phyloP scores from a whole-genome alignment of 2,797 vertebrate species.

The Coilia nasus region DNA sequence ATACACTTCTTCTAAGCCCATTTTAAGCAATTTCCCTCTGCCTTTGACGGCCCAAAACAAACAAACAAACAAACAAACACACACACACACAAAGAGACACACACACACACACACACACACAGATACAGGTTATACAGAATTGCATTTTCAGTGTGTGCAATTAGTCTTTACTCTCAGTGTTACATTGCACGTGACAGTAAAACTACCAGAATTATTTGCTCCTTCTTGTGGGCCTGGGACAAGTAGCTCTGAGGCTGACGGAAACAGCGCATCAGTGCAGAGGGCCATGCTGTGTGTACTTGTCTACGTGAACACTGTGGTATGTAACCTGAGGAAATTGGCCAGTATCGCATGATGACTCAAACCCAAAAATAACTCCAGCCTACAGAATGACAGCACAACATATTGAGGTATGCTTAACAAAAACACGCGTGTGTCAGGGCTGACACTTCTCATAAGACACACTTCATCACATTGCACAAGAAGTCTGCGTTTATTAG shows the following conservation, averaged over 20 bases:
- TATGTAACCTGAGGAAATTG: constrained; percentile 34
- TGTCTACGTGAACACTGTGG: constrained; percentile 35
- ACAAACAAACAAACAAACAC: too few relatives aligned
- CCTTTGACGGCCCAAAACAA: too few relatives aligned
- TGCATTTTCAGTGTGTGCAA: too few relatives aligned
- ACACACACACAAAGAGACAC: too few relatives aligned
- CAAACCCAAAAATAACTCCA: constrained; percentile 28
- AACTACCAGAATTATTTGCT: too few relatives aligned
- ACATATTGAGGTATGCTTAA: not conserved
- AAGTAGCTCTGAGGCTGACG: not conserved
- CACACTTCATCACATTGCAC: not conserved
- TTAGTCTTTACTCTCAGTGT: too few relatives aligned
- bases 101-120: too few relatives aligned
- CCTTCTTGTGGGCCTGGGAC: not conserved
- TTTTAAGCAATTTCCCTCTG: too few relatives aligned
- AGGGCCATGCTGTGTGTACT: constrained; percentile 30
- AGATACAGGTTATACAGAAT: too few relatives aligned
- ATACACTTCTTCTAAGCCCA: too few relatives aligned
- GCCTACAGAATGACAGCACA: not conserved
- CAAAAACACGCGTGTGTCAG: not conserved
- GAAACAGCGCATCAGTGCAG: not conserved
- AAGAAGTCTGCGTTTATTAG: not conserved
- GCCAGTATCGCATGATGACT: constrained; percentile 39
- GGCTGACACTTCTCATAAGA: not conserved
- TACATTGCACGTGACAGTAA: too few relatives aligned